Conservation (phyloP, 2,113 vertebrate genomes). For the Parus major region DNA sequence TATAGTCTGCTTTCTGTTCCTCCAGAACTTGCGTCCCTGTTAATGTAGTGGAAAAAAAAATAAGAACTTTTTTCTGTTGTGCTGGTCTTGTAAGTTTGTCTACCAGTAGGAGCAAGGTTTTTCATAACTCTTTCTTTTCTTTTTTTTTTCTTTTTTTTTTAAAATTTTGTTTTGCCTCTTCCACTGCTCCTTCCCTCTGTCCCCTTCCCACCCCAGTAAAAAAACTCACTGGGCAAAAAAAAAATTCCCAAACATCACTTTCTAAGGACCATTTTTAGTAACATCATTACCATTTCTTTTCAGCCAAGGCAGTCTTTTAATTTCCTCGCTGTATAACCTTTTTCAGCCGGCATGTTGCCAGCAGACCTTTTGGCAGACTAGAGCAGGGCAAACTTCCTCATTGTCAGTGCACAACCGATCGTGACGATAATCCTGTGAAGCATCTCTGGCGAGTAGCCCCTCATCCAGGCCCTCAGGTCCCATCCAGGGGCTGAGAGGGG, state of each 20-base stretch:
- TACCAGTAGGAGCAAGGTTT: constrained; percentile 81
- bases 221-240: constrained; percentile 67
- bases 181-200: background rate
- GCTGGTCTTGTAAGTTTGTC: constrained; percentile 90
- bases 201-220: background rate
- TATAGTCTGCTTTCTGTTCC: constrained; percentile 92
- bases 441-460: constrained; percentile 56
- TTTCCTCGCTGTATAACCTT: constrained; percentile 80
- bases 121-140: constrained; percentile 39
- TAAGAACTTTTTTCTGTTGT: constrained; percentile 86
- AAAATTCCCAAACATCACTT: constrained; percentile 45
- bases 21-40: constrained; percentile 91
- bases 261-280: constrained; percentile 82
- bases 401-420: constrained; percentile 64
- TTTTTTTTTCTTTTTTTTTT: background rate
- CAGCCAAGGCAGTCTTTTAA: constrained; percentile 68
- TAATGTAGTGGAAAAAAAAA: constrained; percentile 88
- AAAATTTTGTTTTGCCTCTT: constrained; percentile 9
- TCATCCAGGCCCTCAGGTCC: constrained; percentile 50
- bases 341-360: constrained; percentile 66
- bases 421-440: constrained; percentile 46
- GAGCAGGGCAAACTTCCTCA: constrained; percentile 57
- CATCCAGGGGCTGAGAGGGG: constrained; percentile 53
- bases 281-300: constrained; percentile 76
- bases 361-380: constrained; percentile 66